phyloP scores from a whole-genome alignment of 2,888 invertebrate genomes.

The Eristalis pertinax region DNA sequence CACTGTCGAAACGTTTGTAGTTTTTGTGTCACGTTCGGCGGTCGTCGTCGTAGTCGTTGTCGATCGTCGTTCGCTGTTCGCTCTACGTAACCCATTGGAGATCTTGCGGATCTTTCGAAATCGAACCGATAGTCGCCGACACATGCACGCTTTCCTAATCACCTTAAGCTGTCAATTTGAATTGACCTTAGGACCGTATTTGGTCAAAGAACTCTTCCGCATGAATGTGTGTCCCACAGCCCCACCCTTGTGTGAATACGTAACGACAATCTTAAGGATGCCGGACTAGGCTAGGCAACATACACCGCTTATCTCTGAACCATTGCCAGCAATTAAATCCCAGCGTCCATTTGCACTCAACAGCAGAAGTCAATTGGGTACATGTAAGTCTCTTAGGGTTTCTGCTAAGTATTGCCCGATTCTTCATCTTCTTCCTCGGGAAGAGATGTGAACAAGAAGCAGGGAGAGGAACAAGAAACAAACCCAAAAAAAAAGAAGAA shows the following conservation, averaged over 20 bases:
- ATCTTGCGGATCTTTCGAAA: slow-evolving; percentile 14
- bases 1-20: slow-evolving; percentile 12
- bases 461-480: not conserved
- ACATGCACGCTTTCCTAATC: not conserved
- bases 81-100: not conserved
- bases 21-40: slow-evolving; percentile 26
- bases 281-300: not conserved
- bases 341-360: slow-evolving; percentile 57
- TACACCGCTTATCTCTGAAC: slow-evolving; percentile 10
- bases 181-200: not conserved
- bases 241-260: not conserved
- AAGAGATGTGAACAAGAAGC: not conserved
- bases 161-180: not conserved
- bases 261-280: slow-evolving; percentile 42
- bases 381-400: slow-evolving; percentile 67
- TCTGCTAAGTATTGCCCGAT: slow-evolving; percentile 43
- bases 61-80: not conserved
- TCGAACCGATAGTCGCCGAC: not conserved
- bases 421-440: slow-evolving; percentile 25
- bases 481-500: slow-evolving; percentile 13
- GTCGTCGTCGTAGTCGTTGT: not conserved
- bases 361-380: slow-evolving; percentile 68
- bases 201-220: slow-evolving; percentile 4
- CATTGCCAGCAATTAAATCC: slow-evolving; percentile 53
- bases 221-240: not conserved